Evolutionary conservation across 2,113 vertebrate genomes (phyloP).

Genomic region (Chionis minor): DNA sequence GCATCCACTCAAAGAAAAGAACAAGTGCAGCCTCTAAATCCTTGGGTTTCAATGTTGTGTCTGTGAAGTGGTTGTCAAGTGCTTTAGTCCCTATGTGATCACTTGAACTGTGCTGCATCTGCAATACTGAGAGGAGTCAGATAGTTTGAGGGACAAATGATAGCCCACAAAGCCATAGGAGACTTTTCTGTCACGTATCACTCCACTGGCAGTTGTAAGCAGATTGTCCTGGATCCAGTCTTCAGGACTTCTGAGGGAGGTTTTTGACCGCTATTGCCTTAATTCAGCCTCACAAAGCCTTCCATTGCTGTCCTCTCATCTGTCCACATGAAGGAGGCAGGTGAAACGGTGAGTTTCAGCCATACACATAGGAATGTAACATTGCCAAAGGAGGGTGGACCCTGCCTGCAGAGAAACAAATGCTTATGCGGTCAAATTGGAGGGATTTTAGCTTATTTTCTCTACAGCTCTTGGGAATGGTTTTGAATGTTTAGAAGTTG

Average conservation of each 20-base stretch:
- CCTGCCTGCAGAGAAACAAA: not conserved
- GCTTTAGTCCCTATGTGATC: not conserved
- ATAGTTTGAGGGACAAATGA: not conserved
- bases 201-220: not conserved
- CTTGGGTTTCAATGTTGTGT: not conserved
- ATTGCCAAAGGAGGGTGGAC: not conserved
- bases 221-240: not conserved
- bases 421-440: not conserved
- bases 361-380: accelerated
- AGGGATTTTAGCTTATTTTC: not conserved
- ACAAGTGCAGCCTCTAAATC: not conserved
- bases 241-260: not conserved
- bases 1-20: not conserved
- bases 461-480: not conserved
- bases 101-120: not conserved
- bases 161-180: not conserved
- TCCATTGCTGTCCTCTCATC: not conserved
- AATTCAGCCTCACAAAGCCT: not conserved
- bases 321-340: not conserved
- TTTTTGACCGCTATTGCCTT: not conserved
- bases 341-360: not conserved
- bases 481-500: not conserved
- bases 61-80: not conserved
- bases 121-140: not conserved
- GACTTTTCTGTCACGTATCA: not conserved